Base-by-base conservation (phyloP, 2,888 invertebrate genomes). In the Brachyopa scutellaris region DNA sequence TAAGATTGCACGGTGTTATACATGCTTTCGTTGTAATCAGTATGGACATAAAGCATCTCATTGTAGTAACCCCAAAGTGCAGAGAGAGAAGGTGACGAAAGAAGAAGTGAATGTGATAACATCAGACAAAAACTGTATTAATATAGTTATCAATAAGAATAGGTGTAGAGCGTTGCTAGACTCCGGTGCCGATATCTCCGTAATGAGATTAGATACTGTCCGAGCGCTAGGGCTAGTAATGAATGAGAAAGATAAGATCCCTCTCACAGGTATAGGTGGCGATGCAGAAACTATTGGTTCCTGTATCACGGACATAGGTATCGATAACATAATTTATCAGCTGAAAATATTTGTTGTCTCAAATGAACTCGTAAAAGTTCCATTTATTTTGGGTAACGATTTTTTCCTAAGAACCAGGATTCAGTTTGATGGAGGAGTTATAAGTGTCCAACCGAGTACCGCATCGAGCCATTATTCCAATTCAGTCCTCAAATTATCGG, bases 161-260 rank as follows among this genome's bases (percentile, higher is more conserved):
- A 6, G 0, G n/a, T n/a, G 26, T 23, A 13, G 21, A 2, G 67
- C 67, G 1, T 45, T 69, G 36, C 33, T 69, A 23, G 67, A 57
- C 11, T 57, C 45, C 2, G 69, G 59, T 26, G 69, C 69, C 11
- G 69, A 69, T 69, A 57, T 69, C 23, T 69, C 69, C 15, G 26
- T 69, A 2, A 47, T 69, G 11, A 36, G 36, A 11, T 38, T 49
- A 38, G 57, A 70, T 31, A 40, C 23, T 59, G 36, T 70, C 19
- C 11, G 8, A 15, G 1, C 40, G 4, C 5, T 40, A 40, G 15
- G 40, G 5, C 15, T 1, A 36, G n/a, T n/a, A n/a, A n/a, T n/a
- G n/a, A 17, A 36, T 17, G 6, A 15, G 7, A 36, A 45, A 3
- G 69, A 70, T 11, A 51, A 29, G 21, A 59, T 59, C 9, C 29